Evolutionary conservation across 2,113 vertebrate genomes (phyloP).

Genomic region (Pholis gunnellus): DNA sequence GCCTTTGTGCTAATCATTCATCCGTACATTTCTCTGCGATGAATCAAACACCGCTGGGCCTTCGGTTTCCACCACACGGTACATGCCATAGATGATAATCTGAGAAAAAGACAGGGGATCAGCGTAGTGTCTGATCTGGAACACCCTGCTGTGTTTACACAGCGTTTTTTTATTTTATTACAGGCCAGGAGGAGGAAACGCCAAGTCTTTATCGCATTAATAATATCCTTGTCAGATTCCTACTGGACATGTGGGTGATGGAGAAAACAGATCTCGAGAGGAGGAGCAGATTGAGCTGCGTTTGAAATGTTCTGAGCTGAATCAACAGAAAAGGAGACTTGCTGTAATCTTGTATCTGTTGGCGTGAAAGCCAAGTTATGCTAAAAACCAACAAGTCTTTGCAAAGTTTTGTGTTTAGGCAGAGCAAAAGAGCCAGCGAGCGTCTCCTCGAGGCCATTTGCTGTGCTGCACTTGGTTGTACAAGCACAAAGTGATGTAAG

Average conservation of each 20-base stretch:
- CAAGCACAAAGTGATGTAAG: not conserved
- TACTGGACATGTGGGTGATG: conserved; percentile 48
- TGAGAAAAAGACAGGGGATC: conserved; percentile 67
- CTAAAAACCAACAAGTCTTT: not conserved
- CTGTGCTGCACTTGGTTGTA: not conserved
- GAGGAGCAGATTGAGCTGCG: not conserved
- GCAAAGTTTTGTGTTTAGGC: not conserved
- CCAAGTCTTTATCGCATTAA: conserved; percentile 76
- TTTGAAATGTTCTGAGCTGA: conserved; percentile 26
- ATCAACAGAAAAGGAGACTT: conserved; percentile 3
- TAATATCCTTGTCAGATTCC: conserved; percentile 64
- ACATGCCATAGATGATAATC: conserved; percentile 74
- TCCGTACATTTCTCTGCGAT: conserved; percentile 56
- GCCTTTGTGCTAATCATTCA: conserved; percentile 48
- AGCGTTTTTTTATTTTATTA: conserved; percentile 52
- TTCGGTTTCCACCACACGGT: conserved; percentile 50
- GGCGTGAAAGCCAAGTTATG: not conserved
- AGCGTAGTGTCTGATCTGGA: conserved; percentile 70
- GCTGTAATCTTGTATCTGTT: conserved; percentile 23
- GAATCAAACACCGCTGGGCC: conserved; percentile 60
- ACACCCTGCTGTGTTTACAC: conserved; percentile 67
- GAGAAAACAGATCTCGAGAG: conserved; percentile 68
- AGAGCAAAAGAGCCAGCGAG: not conserved
- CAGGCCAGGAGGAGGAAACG: conserved; percentile 58
- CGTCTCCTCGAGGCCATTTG: not conserved